Evolutionary conservation across 1,140 invertebrate species (phyloP).

Genomic region (Tyrophagus putrescentiae): DNA sequence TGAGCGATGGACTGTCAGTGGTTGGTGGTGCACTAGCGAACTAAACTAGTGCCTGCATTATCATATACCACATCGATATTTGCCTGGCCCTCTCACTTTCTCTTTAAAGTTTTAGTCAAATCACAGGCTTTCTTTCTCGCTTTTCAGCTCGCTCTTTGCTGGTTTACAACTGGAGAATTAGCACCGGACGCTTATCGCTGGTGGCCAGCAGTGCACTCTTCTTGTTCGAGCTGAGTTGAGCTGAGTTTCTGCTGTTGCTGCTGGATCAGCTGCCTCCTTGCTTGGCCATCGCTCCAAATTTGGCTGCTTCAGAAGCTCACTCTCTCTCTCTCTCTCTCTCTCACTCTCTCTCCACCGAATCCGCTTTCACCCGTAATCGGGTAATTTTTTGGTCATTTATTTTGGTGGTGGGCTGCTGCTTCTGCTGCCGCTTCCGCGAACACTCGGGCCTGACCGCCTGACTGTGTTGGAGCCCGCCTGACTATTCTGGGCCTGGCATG

Average conservation of each 20-base stretch:
- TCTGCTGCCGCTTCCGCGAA: too few relatives aligned
- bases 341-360: neutral
- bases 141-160: too few relatives aligned
- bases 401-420: too few relatives aligned
- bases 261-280: neutral
- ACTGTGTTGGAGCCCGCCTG: too few relatives aligned
- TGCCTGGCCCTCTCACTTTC: neutral
- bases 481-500: neutral
- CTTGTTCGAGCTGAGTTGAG: too few relatives aligned
- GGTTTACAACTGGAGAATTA: too few relatives aligned
- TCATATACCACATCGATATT: neutral
- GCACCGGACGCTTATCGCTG: neutral
- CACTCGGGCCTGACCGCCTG: too few relatives aligned
- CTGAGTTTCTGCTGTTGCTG: neutral
- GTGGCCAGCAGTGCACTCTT: too few relatives aligned
- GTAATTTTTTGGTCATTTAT: slow-evolving; percentile 1
- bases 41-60: neutral
- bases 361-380: slow-evolving; percentile 11
- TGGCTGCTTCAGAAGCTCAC: neutral
- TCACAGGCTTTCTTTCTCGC: too few relatives aligned
- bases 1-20: too few relatives aligned
- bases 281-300: neutral
- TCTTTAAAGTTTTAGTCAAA: neutral
- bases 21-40: too few relatives aligned
- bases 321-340: neutral